Evolutionary conservation across 2,888 invertebrate species (phyloP).

Genomic region (Prosapia bicincta): DNA sequence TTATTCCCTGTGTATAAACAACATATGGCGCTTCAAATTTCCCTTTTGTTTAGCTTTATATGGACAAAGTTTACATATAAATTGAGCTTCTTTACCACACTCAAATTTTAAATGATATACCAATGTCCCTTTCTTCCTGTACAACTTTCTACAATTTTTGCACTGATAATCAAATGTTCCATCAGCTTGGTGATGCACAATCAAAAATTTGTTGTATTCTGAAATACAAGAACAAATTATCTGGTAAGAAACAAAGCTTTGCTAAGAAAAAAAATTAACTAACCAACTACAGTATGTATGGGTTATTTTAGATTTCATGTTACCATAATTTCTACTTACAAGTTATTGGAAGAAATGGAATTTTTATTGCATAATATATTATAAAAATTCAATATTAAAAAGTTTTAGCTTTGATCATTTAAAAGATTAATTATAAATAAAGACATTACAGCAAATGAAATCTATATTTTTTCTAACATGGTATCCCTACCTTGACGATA

Average conservation of each 20-base stretch:
- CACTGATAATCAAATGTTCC: background rate
- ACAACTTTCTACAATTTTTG: conserved; percentile 26
- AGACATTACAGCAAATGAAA: too few species aligned
- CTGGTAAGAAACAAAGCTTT: background rate
- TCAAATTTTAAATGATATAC: conserved; percentile 43
- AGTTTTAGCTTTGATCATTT: too few species aligned
- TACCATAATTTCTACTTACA: too few species aligned
- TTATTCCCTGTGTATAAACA: background rate
- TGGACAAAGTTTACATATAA: conserved; percentile 48
- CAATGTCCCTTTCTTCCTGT: conserved; percentile 27
- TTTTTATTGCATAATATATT: too few species aligned
- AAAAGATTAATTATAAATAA: too few species aligned
- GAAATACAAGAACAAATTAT: background rate
- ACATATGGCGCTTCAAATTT: conserved; percentile 41
- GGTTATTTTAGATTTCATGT: too few species aligned
- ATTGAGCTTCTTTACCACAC: conserved; percentile 50
- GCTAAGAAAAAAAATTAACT: too few species aligned
- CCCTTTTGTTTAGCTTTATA: conserved; percentile 47
- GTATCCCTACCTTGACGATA: too few species aligned
- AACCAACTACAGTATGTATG: too few species aligned
- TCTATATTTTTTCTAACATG: too few species aligned
- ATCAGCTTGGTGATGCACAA: background rate
- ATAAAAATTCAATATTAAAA: too few species aligned
- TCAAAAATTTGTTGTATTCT: background rate
- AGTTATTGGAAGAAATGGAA: too few species aligned